Conservation (phyloP, 2,113 vertebrate genomes). For the Callopanchax toddi region DNA sequence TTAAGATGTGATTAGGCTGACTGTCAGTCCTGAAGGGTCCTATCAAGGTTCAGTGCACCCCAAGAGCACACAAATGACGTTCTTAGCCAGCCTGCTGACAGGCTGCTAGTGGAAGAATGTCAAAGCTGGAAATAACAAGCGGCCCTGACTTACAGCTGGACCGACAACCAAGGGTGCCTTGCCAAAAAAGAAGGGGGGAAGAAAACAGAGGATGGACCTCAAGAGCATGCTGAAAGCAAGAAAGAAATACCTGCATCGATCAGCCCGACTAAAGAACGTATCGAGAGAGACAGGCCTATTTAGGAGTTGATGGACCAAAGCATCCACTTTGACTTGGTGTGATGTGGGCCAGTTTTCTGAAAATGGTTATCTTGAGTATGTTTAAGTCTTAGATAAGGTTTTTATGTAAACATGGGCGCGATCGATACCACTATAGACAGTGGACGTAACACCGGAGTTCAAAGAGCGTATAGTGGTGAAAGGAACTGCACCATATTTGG, state of each 20-base stretch:
- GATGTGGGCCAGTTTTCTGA: constrained; percentile 26
- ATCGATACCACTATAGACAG: too few relatives aligned
- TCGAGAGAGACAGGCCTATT: constrained; percentile 65
- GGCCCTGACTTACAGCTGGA: constrained; percentile 51
- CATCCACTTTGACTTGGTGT: constrained; percentile 44
- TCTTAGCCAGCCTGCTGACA: constrained; percentile 51
- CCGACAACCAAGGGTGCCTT: constrained; percentile 29
- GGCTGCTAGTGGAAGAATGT: constrained; percentile 47
- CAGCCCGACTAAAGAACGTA: constrained; percentile 43
- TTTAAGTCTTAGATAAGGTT: too few relatives aligned
- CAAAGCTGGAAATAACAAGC: constrained; percentile 55
- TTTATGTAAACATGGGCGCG: too few relatives aligned
- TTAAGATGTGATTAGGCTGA: constrained; percentile 74
- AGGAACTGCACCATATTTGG: too few relatives aligned
- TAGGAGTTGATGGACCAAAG: constrained; percentile 57
- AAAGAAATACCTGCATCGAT: constrained; percentile 69
- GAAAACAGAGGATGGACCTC: constrained; percentile 19
- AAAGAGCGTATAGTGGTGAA: not conserved
- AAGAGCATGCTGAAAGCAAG: constrained; percentile 52
- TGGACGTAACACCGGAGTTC: too few relatives aligned
- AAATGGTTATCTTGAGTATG: constrained; percentile 7
- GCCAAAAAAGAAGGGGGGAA: constrained; percentile 30
- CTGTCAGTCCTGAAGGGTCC: constrained; percentile 69
- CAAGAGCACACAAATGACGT: constrained; percentile 51
- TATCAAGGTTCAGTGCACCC: constrained; percentile 64